Conservation (phyloP, 2,888 invertebrate genomes). For the Eustalomyia histrio region DNA sequence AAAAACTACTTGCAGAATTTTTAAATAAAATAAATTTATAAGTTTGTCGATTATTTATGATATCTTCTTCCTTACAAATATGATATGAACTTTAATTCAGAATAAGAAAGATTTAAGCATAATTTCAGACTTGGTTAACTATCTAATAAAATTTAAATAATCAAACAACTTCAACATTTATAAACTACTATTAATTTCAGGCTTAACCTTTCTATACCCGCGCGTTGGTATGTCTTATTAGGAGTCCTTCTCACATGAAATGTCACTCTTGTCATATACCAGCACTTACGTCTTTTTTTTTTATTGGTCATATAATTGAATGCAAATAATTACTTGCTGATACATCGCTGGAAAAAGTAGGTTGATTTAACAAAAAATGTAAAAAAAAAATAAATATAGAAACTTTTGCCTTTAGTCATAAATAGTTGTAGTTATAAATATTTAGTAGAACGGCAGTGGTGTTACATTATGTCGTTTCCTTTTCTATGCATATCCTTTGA, state of each 20-base stretch:
- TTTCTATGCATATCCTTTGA: slow-evolving; percentile 23
- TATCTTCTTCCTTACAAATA: too few species aligned
- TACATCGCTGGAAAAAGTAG: slow-evolving; percentile 23
- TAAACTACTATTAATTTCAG: too few species aligned
- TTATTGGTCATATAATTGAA: slow-evolving; percentile 53
- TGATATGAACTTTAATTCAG: too few species aligned
- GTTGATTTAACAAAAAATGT: slow-evolving; percentile 20
- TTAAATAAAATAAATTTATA: too few species aligned
- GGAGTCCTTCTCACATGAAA: not conserved
- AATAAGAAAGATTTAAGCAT: not conserved
- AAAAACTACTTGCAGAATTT: too few species aligned
- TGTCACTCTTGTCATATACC: slow-evolving; percentile 12
- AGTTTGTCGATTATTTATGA: too few species aligned
- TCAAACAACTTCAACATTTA: too few species aligned
- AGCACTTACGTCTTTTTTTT: slow-evolving; percentile 31
- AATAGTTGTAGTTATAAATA: not conserved
- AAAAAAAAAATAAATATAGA: not conserved
- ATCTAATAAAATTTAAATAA: too few species aligned
- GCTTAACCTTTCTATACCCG: too few species aligned
- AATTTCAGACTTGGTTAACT: too few species aligned
- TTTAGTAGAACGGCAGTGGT: not conserved
- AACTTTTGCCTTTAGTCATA: slow-evolving; percentile 1
- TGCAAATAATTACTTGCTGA: slow-evolving; percentile 53
- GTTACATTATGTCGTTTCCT: slow-evolving; percentile 8
- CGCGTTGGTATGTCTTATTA: not conserved